phyloP scores from a whole-genome alignment of 2,888 invertebrate species.

The Lepidochitona cinerea region DNA sequence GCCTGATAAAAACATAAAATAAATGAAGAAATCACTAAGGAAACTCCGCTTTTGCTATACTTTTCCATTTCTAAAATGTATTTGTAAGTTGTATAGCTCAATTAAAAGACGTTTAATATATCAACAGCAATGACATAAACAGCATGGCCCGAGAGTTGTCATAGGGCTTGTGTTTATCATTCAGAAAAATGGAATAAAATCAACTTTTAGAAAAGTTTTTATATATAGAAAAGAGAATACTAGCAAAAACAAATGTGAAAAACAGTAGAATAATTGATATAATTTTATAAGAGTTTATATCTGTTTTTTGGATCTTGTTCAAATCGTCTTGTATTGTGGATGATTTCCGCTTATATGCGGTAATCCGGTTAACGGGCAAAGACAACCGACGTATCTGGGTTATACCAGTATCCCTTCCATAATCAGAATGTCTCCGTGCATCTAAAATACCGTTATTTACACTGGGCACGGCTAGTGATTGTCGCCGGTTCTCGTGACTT shows the following conservation, averaged over 20 bases:
- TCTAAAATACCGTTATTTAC: neutral
- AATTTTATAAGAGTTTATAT: neutral
- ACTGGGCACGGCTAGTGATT: neutral
- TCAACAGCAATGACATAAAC: too few species aligned
- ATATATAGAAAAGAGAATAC: neutral
- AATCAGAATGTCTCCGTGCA: neutral
- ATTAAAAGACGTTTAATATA: too few species aligned
- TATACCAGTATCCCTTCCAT: neutral
- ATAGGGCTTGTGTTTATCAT: too few species aligned
- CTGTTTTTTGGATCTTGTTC: neutral
- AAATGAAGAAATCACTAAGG: too few species aligned
- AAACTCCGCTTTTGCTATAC: too few species aligned
- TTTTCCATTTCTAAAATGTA: too few species aligned
- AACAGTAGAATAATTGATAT: neutral
- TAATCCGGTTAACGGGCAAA: neutral
- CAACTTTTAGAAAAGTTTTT: too few species aligned
- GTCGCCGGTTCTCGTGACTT: neutral
- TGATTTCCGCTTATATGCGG: neutral
- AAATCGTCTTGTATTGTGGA: neutral
- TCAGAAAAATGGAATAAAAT: too few species aligned
- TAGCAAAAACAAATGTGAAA: neutral
- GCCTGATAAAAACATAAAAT: too few species aligned
- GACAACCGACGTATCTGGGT: neutral
- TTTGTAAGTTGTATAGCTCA: too few species aligned
- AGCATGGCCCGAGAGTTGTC: too few species aligned